Base-by-base conservation (phyloP, 1,140 invertebrate genomes). In the Lepidurus couesii region DNA sequence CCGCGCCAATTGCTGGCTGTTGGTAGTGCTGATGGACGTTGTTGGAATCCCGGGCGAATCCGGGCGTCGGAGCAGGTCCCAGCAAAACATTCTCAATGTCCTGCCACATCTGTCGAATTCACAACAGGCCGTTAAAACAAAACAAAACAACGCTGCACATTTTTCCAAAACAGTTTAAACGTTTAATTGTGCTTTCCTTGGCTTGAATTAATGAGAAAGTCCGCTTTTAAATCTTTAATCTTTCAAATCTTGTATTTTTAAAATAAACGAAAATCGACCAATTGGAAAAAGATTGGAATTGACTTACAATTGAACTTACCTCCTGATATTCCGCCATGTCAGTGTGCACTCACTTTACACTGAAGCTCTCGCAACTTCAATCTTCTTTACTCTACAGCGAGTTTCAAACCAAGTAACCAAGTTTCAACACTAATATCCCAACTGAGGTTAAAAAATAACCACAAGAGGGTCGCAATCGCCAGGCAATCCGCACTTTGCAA, bases 1-100 rank as follows among this genome's bases (percentile, higher is more conserved):
- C 24, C 11, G 76, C 34, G 0, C 11, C 76, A 13, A 26, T 65
- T 7, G 44, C 42, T 13, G 76, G 76, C 44, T 47, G 75, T 16
- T 76, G 75, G 11, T 42, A 44, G 16, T 76, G 75, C 75, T 76
- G 75, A 21, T 44, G 16, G n/a, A 65, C 65, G 42, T 79, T 79
- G 74, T 21, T 44, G 73, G 78, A 21, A 44, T 74, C 1, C 11
- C 1, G 53, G 7, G 45, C 26, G 75, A 21, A 42, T 74, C 26
- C 24, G 26, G 65, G 73, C 21, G 73, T 75, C 24, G 74, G 78
- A 45, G 75, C 75, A 16, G 81, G 78, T n/a, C 76, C 79, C 76
- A 86, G 81, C 77, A 87, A 83, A 42, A 87, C 85, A 44, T 83
- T 87, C 81, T 87, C 86, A 76, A 87, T 87, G 81, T 87, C 86